Percentiles rank a stretch among this genome's conserved stretches.
phyloP scores from a whole-genome alignment of 2,113 vertebrate genomes.

The Panthera leo region DNA sequence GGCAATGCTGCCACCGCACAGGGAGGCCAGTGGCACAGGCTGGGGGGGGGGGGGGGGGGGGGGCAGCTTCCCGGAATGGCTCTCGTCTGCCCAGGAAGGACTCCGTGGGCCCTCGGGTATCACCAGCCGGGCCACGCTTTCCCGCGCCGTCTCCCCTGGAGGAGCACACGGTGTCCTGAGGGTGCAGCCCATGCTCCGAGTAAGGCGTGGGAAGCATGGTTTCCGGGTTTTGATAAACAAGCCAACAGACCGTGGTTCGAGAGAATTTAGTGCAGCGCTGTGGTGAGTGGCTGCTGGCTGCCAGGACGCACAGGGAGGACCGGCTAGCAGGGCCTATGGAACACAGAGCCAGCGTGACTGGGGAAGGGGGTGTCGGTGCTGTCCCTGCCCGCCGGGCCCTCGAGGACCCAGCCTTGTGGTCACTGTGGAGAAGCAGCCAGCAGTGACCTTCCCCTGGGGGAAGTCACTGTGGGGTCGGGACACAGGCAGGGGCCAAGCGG shows the following conservation, averaged over 20 bases:
- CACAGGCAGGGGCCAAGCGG: too few species aligned
- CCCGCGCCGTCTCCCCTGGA: rapidly evolving
- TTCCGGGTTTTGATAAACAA: background rate
- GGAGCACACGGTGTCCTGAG: rapidly evolving
- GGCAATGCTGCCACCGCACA: rapidly evolving
- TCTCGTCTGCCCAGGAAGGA: background rate
- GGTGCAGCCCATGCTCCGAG: background rate
- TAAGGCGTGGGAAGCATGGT: rapidly evolving
- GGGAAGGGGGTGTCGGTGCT: background rate
- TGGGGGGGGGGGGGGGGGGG: background rate
- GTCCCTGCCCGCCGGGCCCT: background rate
- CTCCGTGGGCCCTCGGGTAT: too few species aligned
- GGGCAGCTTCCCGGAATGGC: background rate
- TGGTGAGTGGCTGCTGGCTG: background rate
- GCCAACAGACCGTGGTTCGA: background rate
- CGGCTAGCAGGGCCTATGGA: background rate
- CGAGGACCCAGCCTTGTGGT: background rate
- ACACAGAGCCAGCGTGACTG: rapidly evolving
- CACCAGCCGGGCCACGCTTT: rapidly evolving
- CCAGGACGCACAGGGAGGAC: background rate
- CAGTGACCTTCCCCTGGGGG: too few species aligned
- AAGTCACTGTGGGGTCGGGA: background rate
- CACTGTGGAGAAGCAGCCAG: rapidly evolving
- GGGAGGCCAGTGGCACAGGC: too few species aligned
- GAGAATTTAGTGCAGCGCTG: background rate